Percentiles rank a stretch among this genome's conserved stretches.
These are phyloP conservation scores for Psilanteris sp. DNA, from an alignment of 1,140 invertebrate genomes.

Conservation along the genomic window DNA sequence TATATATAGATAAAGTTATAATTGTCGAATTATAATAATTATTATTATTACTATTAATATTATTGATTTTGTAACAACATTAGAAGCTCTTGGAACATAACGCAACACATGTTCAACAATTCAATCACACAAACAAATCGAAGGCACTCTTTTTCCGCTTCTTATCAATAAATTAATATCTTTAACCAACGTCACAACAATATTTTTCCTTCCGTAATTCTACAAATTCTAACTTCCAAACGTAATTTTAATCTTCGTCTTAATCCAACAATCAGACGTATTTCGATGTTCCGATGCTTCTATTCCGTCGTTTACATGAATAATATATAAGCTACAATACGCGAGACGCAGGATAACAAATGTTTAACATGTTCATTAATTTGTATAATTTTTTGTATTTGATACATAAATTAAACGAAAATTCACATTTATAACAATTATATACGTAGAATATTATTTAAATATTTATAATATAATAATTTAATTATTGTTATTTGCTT, in stretches of 20 bases:
- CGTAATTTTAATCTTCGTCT: conserved; percentile 43
- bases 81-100: conserved; percentile 79
- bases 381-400: conserved; percentile 32
- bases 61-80: conserved; percentile 75
- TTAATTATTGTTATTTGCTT: conserved; percentile 81
- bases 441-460: conserved; percentile 76
- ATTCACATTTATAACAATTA: conserved; percentile 75
- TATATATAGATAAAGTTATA: conserved; percentile 55
- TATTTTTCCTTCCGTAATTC: conserved; percentile 67
- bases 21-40: conserved; percentile 56
- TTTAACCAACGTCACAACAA: conserved; percentile 69
- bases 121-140: conserved; percentile 79
- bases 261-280: conserved; percentile 49
- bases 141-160: conserved; percentile 76
- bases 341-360: conserved; percentile 77
- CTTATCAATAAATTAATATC: conserved; percentile 75
- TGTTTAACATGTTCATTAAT: conserved; percentile 56
- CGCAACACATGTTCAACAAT: conserved; percentile 78
- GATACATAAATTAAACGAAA: conserved; percentile 72
- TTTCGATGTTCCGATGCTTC: conserved; percentile 58
- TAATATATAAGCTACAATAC: conserved; percentile 74
- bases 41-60: conserved; percentile 71
- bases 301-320: conserved; percentile 69
- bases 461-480: conserved; percentile 79
- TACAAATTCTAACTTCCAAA: conserved; percentile 58